Evolutionary conservation across 2,888 invertebrate species (phyloP), one percentile per base, ranked within the genome.

Genomic region (Folsomia candida): DNA sequence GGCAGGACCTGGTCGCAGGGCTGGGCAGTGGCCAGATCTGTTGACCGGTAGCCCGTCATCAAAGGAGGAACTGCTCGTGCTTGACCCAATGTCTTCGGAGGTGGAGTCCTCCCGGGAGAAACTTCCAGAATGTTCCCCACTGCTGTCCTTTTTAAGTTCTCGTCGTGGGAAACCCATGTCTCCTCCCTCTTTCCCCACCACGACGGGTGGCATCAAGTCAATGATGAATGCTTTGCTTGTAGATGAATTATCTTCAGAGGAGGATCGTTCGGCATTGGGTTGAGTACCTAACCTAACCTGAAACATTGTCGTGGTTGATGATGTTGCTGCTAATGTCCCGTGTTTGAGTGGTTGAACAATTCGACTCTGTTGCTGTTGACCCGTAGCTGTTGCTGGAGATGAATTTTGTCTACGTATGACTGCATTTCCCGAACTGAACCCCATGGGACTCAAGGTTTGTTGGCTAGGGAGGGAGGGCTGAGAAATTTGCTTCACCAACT

Each of bases 11-110:
- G 90, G 89, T 67, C 93, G 86, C 64, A 91, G 89, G 11, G 90
- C 91, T 9, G 93, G 93, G 81, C 93, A 93, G 84, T 93, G 93
- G 81, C 90, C 90, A 62, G 91, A 90, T 70, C 92, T 85, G 22
- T 78, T 77, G 24, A 78, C 70, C 9, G 73, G 71, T 58, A 76
- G 71, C 6, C 75, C 74, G n/a, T 72, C 74, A 24, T 73, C 71
- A 9, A 67, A 70, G 51, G 72, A 68, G 20, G 54, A 29, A 37
- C 65, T 28, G 69, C 67, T 70, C 27, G 69, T 18, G 51, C 66
- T 70, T 25, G 69, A 27, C 1, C 74, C 74, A 9, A 74, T 57
- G 62, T 72, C 72, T 58, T 75, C 65, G 20, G 26, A 24, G 18
- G 51, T n/a, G 18, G 63, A 64, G 24, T 64, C 63, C n/a, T 64